Conservation (phyloP, 2,888 invertebrate genomes). For the Allygus modestus region DNA sequence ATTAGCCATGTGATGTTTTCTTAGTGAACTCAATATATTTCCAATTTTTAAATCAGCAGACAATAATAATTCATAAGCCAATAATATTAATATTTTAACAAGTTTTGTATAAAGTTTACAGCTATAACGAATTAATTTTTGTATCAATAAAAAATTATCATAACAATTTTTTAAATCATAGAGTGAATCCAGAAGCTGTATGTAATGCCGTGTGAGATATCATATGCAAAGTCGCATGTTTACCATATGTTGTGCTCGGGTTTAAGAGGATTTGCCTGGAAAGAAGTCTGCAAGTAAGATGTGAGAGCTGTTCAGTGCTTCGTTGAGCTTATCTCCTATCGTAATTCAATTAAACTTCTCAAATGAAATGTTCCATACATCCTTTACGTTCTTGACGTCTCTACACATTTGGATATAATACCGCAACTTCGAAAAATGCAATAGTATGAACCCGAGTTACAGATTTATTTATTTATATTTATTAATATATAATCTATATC, state of each 20-base stretch:
- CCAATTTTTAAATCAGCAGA: too few relatives aligned
- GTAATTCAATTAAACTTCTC: conserved; percentile 17
- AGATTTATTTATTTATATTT: too few relatives aligned
- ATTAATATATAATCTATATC: too few relatives aligned
- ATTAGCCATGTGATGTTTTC: too few relatives aligned
- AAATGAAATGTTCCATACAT: conserved; percentile 32
- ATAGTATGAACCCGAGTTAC: too few relatives aligned
- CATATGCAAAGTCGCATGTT: conserved; percentile 6
- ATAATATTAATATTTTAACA: too few relatives aligned
- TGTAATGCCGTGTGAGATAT: neutral
- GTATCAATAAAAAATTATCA: too few relatives aligned
- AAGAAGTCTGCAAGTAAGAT: neutral
- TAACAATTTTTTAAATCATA: neutral
- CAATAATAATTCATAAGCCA: too few relatives aligned
- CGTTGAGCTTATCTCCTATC: conserved; percentile 7
- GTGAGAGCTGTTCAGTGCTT: neutral
- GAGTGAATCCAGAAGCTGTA: neutral
- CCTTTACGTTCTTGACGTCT: neutral
- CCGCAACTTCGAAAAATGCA: too few relatives aligned
- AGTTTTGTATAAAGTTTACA: too few relatives aligned
- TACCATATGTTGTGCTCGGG: neutral
- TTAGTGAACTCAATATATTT: too few relatives aligned
- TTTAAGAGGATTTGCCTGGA: neutral
- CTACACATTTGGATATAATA: neutral
- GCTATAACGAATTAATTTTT: too few relatives aligned